A percentile compares a stretch with the other conserved stretches of the same genome.
These are phyloP conservation scores for Actenoides hombroni DNA, from an alignment of 2,113 vertebrate species.

Conservation along the genomic window DNA sequence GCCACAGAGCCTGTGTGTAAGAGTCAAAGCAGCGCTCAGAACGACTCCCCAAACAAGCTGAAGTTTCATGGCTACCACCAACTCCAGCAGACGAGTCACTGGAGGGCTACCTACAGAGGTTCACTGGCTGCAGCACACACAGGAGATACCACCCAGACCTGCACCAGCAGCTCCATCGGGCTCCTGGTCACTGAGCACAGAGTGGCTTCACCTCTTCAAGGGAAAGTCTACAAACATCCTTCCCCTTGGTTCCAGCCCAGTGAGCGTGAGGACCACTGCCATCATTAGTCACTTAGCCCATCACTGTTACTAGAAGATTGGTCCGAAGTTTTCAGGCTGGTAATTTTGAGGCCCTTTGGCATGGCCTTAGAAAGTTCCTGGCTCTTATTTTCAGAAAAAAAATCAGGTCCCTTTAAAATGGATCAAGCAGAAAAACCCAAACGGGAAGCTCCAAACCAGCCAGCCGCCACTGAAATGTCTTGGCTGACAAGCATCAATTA, in stretches of 20 bases:
- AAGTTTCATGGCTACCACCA: accelerated
- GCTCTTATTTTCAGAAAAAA: not conserved
- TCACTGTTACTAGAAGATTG: not conserved
- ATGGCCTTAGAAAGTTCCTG: not conserved
- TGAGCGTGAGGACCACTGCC: accelerated
- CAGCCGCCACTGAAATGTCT: not conserved
- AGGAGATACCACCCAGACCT: not conserved
- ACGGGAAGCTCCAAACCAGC: not conserved
- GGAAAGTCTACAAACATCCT: not conserved
- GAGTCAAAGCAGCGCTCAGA: not conserved
- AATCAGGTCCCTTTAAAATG: not conserved
- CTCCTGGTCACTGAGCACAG: not conserved
- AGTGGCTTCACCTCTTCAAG: not conserved
- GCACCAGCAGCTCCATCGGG: not conserved
- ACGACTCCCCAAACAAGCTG: accelerated
- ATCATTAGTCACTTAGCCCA: not conserved
- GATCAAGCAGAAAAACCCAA: not conserved
- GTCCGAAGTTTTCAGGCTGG: not conserved
- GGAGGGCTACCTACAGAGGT: not conserved
- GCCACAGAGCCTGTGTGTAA: not conserved
- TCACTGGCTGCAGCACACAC: accelerated
- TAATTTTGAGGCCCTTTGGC: not conserved
- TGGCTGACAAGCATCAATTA: not conserved
- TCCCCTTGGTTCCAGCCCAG: not conserved
- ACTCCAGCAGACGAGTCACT: accelerated